phyloP scores from a whole-genome alignment of 2,888 invertebrate species.

The Leptopilina drosophilae region DNA sequence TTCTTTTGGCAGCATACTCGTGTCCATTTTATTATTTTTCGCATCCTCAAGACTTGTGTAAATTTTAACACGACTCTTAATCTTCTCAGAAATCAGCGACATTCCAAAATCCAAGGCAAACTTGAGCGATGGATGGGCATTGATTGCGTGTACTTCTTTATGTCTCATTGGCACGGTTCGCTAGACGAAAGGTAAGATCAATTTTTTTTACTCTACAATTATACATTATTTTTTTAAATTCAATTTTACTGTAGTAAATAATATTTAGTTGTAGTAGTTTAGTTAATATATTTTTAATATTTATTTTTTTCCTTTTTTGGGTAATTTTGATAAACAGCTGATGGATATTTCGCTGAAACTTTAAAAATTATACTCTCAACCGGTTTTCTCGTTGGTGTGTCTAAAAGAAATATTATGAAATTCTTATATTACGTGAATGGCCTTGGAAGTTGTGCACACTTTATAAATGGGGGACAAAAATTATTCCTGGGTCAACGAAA shows the following conservation, averaged over 20 bases:
- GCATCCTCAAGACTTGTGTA: slow-evolving; percentile 82
- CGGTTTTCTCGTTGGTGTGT: slow-evolving; percentile 36
- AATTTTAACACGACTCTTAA: slow-evolving; percentile 83
- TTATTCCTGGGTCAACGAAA: slow-evolving; percentile 21
- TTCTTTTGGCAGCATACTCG: slow-evolving; percentile 85
- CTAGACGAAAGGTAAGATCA: slow-evolving; percentile 75
- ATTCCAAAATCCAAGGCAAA: slow-evolving; percentile 88
- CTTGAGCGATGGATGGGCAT: slow-evolving; percentile 86
- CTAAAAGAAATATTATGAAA: slow-evolving; percentile 33
- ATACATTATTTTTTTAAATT: too few species aligned
- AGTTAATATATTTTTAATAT: background rate
- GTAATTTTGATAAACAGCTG: background rate
- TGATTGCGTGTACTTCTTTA: slow-evolving; percentile 87
- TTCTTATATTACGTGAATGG: slow-evolving; percentile 13
- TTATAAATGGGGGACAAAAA: background rate
- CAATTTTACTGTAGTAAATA: background rate
- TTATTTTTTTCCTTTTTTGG: background rate
- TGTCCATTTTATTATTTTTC: slow-evolving; percentile 79
- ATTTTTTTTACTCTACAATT: background rate
- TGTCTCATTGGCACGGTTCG: slow-evolving; percentile 88
- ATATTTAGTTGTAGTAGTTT: background rate
- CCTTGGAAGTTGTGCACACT: slow-evolving; percentile 10
- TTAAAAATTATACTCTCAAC: slow-evolving; percentile 14
- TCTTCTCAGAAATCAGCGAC: slow-evolving; percentile 87
- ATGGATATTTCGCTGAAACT: background rate